These are phyloP conservation scores for Takifugu bimaculatus DNA, from an alignment of 2,113 vertebrate species.

Conservation along the genomic window DNA sequence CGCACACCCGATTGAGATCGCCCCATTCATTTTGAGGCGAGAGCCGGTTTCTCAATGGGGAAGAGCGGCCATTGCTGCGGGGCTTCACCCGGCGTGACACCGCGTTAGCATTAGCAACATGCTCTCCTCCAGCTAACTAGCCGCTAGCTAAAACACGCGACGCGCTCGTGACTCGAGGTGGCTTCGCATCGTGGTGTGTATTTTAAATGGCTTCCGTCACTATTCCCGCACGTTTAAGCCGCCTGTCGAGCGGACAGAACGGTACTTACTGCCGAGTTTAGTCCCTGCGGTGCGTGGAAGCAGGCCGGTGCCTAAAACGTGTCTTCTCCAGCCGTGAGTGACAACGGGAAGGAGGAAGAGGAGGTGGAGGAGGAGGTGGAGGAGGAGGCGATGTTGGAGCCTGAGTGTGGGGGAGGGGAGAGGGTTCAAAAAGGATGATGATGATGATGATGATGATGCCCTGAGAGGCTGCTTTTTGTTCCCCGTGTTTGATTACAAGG, in stretches of 20 bases:
- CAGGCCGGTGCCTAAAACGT: conserved; percentile 32
- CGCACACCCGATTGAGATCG: too few relatives aligned
- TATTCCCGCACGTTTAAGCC: background rate
- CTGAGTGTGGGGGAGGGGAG: conserved; percentile 7
- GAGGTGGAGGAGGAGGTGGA: conserved; percentile 8
- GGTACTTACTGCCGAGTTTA: conserved; percentile 50
- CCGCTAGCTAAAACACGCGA: conserved; percentile 25
- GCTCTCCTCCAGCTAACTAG: conserved; percentile 20
- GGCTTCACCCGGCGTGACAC: conserved; percentile 16
- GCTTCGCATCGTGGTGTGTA: too few relatives aligned
- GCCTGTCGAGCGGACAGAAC: conserved; percentile 2
- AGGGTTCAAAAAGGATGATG: conserved; percentile 5
- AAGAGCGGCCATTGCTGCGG: background rate
- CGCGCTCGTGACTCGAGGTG: too few relatives aligned
- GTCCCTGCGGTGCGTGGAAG: conserved; percentile 12
- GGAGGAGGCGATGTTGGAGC: conserved; percentile 8
- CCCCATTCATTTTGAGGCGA: too few relatives aligned
- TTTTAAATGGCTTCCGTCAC: too few relatives aligned
- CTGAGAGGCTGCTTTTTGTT: too few relatives aligned
- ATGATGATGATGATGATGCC: background rate
- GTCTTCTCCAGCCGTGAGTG: conserved; percentile 41
- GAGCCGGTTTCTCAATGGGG: too few relatives aligned
- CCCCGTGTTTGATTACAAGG: too few relatives aligned
- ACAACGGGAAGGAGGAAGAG: conserved; percentile 32
- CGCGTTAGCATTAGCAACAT: conserved; percentile 11